Percentiles rank a stretch among this genome's conserved stretches.
Evolutionary conservation across 2,797 vertebrate genomes (phyloP).

Genomic region (Choloepus didactylus): DNA sequence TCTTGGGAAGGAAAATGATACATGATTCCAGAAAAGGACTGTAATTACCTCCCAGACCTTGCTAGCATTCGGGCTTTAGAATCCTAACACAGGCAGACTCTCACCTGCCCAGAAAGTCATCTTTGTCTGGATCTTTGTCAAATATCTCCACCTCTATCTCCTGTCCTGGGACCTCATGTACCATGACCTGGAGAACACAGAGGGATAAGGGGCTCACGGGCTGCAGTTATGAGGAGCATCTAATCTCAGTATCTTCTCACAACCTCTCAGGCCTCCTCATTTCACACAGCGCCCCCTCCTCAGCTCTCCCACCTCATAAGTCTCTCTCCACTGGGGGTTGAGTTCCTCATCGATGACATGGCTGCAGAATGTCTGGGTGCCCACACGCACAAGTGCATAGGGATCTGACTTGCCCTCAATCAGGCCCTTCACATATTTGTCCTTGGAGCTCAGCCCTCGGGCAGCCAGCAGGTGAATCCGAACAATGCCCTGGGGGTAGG

Average conservation of each 20-base stretch:
- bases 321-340: slow-evolving; percentile 96
- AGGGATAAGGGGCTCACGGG: background rate
- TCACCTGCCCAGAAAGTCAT: slow-evolving; percentile 97
- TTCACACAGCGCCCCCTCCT: background rate
- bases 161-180: slow-evolving; percentile 97
- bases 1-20: slow-evolving; percentile 34
- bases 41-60: background rate
- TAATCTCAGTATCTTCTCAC: background rate
- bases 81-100: slow-evolving; percentile 17
- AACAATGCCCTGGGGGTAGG: slow-evolving; percentile 91
- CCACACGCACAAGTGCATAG: slow-evolving; percentile 94
- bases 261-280: background rate
- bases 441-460: slow-evolving; percentile 93
- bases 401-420: slow-evolving; percentile 96
- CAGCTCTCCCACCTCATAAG: slow-evolving; percentile 93
- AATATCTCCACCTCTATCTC: slow-evolving; percentile 97
- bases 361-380: slow-evolving; percentile 95
- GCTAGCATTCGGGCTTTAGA: background rate
- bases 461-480: slow-evolving; percentile 94
- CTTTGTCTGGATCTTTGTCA: slow-evolving; percentile 98
- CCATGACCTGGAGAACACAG: slow-evolving; percentile 91
- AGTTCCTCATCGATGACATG: slow-evolving; percentile 93
- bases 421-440: slow-evolving; percentile 94
- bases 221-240: background rate
- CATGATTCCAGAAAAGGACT: background rate